Conservation (phyloP, 2,797 vertebrate species). For the Sebastes hubbsi region DNA sequence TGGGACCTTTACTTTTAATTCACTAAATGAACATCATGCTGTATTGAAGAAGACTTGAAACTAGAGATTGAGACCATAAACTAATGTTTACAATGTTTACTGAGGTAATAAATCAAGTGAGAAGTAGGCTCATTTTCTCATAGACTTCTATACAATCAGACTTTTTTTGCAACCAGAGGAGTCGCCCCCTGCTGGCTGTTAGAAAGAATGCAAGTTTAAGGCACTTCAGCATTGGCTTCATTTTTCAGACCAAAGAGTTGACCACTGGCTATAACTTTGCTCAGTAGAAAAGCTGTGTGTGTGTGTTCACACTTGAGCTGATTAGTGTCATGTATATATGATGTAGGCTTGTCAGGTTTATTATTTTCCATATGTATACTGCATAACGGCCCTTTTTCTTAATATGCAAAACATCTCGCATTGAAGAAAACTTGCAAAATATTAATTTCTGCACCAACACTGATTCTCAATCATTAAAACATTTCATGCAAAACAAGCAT, state of each 20-base stretch:
- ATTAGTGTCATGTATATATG: not conserved
- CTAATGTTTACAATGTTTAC: fast-evolving
- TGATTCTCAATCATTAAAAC: not conserved
- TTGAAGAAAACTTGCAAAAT: not conserved
- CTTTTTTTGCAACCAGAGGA: too few relatives aligned
- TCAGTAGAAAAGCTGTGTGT: not conserved
- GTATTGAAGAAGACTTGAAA: too few relatives aligned
- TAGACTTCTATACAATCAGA: too few relatives aligned
- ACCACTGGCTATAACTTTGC: not conserved
- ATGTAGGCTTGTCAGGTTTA: not conserved
- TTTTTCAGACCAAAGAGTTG: too few relatives aligned
- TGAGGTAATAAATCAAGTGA: too few relatives aligned
- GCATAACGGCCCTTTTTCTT: not conserved
- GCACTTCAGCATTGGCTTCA: too few relatives aligned
- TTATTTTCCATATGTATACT: not conserved
- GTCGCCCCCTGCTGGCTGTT: too few relatives aligned
- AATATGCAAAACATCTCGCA: not conserved
- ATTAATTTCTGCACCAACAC: not conserved
- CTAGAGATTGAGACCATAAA: too few relatives aligned
- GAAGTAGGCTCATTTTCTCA: too few relatives aligned
- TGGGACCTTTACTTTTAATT: too few relatives aligned
- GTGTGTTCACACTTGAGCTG: not conserved
- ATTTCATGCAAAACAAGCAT: not conserved
- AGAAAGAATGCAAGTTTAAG: too few relatives aligned
- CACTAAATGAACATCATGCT: too few relatives aligned